phyloP scores from a whole-genome alignment of 2,888 invertebrate species.

The Meteorus cinctellus region DNA sequence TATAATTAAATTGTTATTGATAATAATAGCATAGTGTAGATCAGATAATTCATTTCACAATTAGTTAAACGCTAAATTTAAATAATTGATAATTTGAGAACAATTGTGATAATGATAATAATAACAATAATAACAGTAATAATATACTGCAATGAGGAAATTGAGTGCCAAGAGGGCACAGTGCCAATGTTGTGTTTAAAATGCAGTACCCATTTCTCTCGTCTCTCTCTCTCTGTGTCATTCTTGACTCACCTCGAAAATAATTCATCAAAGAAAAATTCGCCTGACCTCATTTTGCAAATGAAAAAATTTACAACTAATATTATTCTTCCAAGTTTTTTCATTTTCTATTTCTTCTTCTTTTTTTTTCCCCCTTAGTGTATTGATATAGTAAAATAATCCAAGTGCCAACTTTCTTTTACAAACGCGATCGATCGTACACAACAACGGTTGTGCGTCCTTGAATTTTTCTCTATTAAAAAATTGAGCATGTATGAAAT shows the following conservation, averaged over 20 bases:
- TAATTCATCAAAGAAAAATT: background rate
- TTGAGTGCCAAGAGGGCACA: constrained; percentile 18
- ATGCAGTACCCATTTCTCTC: constrained; percentile 3
- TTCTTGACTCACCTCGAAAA: background rate
- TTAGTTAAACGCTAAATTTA: background rate
- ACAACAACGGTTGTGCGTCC: constrained; percentile 46
- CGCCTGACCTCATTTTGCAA: background rate
- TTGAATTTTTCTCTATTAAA: constrained; percentile 59
- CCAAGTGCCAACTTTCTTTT: constrained; percentile 42
- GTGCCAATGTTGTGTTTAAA: constrained; percentile 5
- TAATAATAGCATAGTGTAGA: background rate
- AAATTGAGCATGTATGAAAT: constrained; percentile 55
- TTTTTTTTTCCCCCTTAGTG: background rate
- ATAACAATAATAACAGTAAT: background rate
- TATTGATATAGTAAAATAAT: background rate
- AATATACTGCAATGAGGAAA: constrained; percentile 11
- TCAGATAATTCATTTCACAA: constrained; percentile 21
- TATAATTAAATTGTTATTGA: background rate
- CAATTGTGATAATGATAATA: constrained; percentile 14
- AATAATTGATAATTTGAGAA: constrained; percentile 7
- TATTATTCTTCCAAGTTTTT: background rate
- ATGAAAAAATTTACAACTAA: background rate
- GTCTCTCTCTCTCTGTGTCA: background rate
- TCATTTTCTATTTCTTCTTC: background rate
- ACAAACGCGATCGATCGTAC: constrained; percentile 55